Conservation (phyloP, 2,797 vertebrate genomes). For the Microtus californicus region DNA sequence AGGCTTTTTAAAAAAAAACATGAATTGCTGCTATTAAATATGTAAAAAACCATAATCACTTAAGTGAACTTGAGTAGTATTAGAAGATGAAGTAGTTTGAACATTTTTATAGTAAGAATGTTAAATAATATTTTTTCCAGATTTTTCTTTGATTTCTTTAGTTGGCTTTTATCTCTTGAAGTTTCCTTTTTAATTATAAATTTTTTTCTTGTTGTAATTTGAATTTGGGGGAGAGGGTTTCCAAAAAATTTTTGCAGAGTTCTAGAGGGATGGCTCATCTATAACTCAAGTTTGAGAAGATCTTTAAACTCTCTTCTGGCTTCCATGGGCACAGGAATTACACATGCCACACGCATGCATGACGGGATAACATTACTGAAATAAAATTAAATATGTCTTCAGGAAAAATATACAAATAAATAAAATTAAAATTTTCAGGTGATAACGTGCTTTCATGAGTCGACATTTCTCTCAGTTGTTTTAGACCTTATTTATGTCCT, state of each 20-base stretch:
- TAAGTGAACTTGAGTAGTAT: not conserved
- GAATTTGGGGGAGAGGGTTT: not conserved
- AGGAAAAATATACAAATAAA: not conserved
- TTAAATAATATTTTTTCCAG: not conserved
- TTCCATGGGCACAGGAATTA: not conserved
- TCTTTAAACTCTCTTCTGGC: not conserved
- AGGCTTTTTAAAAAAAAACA: not conserved
- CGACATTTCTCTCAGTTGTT: not conserved
- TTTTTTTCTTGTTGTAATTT: not conserved
- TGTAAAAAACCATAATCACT: not conserved
- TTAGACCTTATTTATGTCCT: not conserved
- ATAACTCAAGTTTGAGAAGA: not conserved
- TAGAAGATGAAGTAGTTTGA: not conserved
- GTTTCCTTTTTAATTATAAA: not conserved
- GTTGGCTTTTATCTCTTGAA: not conserved
- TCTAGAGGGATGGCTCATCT: not conserved
- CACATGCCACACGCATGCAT: no score
- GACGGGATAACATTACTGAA: not conserved
- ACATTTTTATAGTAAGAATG: not conserved
- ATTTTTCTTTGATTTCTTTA: not conserved
- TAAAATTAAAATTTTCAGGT: not conserved
- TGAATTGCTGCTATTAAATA: not conserved
- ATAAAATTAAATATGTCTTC: not conserved
- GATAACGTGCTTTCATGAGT: not conserved
- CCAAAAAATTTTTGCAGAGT: not conserved